phyloP scores from a whole-genome alignment of 1,140 invertebrate genomes.

The Andrena cerasifolii region DNA sequence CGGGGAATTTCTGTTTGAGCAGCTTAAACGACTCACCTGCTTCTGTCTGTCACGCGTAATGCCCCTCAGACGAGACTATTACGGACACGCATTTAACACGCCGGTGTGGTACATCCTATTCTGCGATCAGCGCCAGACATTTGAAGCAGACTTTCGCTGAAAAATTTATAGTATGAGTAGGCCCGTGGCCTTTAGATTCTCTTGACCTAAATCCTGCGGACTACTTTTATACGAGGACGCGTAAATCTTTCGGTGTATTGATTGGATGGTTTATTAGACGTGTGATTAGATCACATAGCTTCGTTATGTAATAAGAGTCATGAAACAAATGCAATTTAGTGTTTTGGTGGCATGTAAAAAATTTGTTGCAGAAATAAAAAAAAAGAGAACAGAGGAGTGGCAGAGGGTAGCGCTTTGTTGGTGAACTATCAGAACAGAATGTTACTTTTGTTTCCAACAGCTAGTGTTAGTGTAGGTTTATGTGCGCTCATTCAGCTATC shows the following conservation, averaged over 20 bases:
- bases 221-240: not conserved
- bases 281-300: too few relatives aligned
- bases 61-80: not conserved
- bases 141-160: slow-evolving; percentile 11
- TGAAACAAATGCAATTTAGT: too few relatives aligned
- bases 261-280: not conserved
- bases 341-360: too few relatives aligned
- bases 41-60: not conserved
- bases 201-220: slow-evolving; percentile 10
- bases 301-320: not conserved
- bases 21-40: not conserved
- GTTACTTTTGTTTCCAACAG: too few relatives aligned
- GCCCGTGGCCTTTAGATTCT: not conserved
- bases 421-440: too few relatives aligned
- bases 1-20: not conserved
- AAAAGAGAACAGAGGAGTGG: too few relatives aligned
- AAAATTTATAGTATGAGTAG: not conserved
- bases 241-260: not conserved
- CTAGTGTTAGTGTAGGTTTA: too few relatives aligned
- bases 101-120: too few relatives aligned
- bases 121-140: not conserved
- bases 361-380: too few relatives aligned
- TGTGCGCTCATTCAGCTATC: too few relatives aligned
- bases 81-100: not conserved
- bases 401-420: too few relatives aligned